Evolutionary conservation across 2,797 vertebrate species (phyloP), one percentile per base, ranked within the genome.

Genomic region (Acanthis flammea): DNA sequence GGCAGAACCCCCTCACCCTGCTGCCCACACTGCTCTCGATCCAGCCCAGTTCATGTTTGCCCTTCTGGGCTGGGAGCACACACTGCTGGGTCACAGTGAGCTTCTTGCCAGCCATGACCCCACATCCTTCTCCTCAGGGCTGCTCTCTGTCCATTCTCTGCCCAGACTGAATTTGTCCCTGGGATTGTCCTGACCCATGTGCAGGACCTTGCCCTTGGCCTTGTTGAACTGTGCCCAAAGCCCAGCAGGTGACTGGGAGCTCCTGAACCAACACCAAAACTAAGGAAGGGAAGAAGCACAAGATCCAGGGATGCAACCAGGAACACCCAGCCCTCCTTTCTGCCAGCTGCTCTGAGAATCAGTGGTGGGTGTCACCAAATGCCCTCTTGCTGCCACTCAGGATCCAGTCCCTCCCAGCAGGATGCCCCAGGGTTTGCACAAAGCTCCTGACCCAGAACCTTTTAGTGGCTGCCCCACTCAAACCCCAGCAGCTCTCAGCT

Each of bases 361-460:
- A 1, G 17, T 3, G 37, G 8, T 44, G 53, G 65, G 31, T 12
- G 24, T 19, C 86, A 83, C 76, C 28, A 51, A 62, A 53, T 0
- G 0, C 18, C 70, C 37, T 54, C 33, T 7, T 47, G 53, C 62
- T 30, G 39, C 55, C 28, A 17, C 2, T 2, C 74, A 51, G 33
- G 16, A 42, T 37, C 41, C 0, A 0, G 41, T 51, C 72, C 48
- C 24, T 80, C 27, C 14, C 3, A 0, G 24, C 1, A 6, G 61
- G 65, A 63, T 63, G 53, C 21, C n/a, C 28, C 1, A 0, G 37
- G 17, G 7, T 22, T 75, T 76, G 75, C 35, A 58, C 12, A 58
- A 39, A 58, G 25, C 45, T 63, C 57, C 74, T 17, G n/a, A 51
- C 19, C 7, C 0, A 0, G 25, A 2, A 1, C 16, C 5, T 74